Conservation (phyloP, 2,113 vertebrate genomes). For the cattle (Bos taurus) region ARS-UCD2.0 NC_037335.1:64387001-64387500, state of each 20-base stretch:
- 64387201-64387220: background rate
- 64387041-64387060: background rate
- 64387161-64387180: background rate
- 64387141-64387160: background rate
- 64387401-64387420: background rate
- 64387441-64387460: constrained; percentile 21
- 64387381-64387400: background rate
- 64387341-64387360: background rate
- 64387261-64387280: background rate
- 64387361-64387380: background rate
- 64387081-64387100: background rate
- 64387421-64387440: constrained; percentile 10
- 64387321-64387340: background rate
- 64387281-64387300: background rate
- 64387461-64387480: background rate
- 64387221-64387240: background rate
- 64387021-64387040: background rate
- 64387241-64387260: background rate
- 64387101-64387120: background rate
- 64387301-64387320: background rate
- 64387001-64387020: constrained; percentile 11
- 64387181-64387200: background rate
- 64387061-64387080: background rate
- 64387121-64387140: background rate
- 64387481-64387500: background rate